Conservation (phyloP, 2,113 vertebrate species). For the Carassius gibelio region DNA sequence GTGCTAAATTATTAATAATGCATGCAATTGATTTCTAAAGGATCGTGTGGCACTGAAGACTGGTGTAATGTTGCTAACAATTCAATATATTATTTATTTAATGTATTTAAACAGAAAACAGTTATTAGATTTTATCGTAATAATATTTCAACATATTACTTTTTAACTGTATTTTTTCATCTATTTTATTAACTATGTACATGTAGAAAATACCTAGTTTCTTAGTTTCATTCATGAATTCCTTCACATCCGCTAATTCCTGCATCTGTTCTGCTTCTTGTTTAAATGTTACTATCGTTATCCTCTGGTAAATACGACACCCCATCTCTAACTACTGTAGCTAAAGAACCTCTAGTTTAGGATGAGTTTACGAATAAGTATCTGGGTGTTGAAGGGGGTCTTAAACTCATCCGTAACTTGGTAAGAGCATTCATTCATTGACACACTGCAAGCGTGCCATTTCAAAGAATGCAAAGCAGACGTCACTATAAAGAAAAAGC, state of each 20-base stretch:
- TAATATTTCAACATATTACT: no score
- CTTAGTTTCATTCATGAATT: neutral
- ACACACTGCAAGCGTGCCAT: neutral
- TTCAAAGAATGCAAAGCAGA: neutral
- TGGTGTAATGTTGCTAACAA: no score
- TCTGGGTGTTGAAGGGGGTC: neutral
- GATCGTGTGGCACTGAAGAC: neutral
- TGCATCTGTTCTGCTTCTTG: neutral
- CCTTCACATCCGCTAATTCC: neutral
- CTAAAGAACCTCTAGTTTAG: neutral
- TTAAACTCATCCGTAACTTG: neutral
- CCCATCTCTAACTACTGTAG: neutral
- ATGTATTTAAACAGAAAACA: no score
- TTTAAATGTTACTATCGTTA: neutral
- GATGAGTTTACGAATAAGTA: neutral
- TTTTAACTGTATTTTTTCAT: neutral
- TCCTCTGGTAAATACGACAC: neutral
- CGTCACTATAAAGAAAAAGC: slow-evolving; percentile 71
- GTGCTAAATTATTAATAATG: no score
- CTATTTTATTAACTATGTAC: neutral
- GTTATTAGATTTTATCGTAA: no score
- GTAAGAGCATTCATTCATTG: neutral
- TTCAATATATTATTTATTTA: neutral
- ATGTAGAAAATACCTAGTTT: neutral
- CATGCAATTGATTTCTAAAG: neutral